Evolutionary conservation across 2,797 vertebrate species (phyloP).

Genomic region (Coendou prehensilis): DNA sequence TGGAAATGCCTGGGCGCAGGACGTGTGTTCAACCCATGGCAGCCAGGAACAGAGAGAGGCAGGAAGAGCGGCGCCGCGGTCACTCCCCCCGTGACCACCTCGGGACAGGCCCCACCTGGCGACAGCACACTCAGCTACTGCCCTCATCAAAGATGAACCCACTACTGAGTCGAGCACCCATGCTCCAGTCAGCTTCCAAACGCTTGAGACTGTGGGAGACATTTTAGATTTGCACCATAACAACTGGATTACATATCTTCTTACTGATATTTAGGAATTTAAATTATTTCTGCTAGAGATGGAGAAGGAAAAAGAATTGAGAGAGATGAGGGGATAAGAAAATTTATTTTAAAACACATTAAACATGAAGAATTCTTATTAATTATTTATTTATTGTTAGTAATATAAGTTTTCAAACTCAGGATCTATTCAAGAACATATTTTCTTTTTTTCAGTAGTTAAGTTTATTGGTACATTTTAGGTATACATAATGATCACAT

Average conservation of each 20-base stretch:
- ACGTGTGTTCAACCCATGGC: background rate
- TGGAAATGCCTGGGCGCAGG: background rate
- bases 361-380: constrained; percentile 8
- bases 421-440: constrained; percentile 14
- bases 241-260: background rate
- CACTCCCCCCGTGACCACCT: too few species aligned
- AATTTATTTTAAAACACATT: constrained; percentile 23
- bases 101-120: too few species aligned
- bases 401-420: constrained; percentile 25
- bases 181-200: background rate
- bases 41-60: background rate
- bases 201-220: background rate
- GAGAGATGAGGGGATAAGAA: background rate
- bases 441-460: background rate
- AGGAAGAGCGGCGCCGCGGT: background rate
- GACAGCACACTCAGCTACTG: background rate
- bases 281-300: background rate
- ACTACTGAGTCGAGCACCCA: background rate
- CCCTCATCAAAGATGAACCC: background rate
- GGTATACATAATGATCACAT: background rate
- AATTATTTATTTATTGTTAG: background rate
- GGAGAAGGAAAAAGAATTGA: background rate
- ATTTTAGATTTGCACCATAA: background rate
- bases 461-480: background rate
- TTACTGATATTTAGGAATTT: background rate